Evolutionary conservation across 2,888 invertebrate species (phyloP), one percentile per base, ranked within the genome.

Genomic region (Thalpophila matura): DNA sequence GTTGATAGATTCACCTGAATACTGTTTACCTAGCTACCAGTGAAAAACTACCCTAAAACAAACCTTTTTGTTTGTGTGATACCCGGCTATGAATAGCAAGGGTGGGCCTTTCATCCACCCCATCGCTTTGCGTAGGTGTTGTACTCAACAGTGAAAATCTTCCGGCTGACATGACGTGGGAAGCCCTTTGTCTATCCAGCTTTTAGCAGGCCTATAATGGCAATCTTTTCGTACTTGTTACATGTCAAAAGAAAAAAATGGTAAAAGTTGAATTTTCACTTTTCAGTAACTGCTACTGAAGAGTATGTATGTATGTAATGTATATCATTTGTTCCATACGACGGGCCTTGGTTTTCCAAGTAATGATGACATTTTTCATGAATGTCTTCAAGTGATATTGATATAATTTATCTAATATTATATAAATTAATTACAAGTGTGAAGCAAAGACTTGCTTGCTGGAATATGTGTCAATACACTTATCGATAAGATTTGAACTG

Each of bases 381-480:
- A 66, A 65, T 42, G 20, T 50, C 14, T 16, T 20, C n/a, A 16
- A 63, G 56, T 37, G 27, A 33, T 22, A 16, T 38, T 20, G 16
- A 35, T 51, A 27, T 65, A 20, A 29, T 47, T 10, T 33, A 55
- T 33, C 22, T 53, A 43, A 10, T 38, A 33, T 14, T 55, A 45
- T 14, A 40, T 5, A 46, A 18, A 66, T 55, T 38, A 57, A 57
- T 50, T 51, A 58, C 24, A 55, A 40, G 57, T 31, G 12, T 20
- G 22, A 53, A 49, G 45, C 43, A 43, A 56, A 53, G 12, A 37
- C 35, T 22, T 50, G 46, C 35, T 64, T 61, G 59, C 65, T 70
- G 61, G 57, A 74, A 80, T 77, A 74, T 83, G 51, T 82, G 80
- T 80, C 80, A 80, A 68, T 63, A 64, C 56, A 53, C 54, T 64